Percentiles rank a stretch among this genome's conserved stretches.
Evolutionary conservation across 2,888 invertebrate genomes (phyloP).

Genomic region (Thumatha senex): DNA sequence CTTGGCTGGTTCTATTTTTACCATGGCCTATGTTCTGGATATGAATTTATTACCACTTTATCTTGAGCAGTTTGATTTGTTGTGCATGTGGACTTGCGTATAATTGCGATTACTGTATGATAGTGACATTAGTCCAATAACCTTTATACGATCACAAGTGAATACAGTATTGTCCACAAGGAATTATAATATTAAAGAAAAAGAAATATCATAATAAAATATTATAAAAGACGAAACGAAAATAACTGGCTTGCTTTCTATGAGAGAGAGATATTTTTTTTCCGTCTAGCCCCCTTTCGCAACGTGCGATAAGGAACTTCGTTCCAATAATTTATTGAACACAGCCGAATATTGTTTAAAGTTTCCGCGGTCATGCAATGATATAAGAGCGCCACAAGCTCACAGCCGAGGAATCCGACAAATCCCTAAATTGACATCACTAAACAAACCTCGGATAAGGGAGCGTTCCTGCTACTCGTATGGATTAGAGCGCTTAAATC

Average conservation of each 20-base stretch:
- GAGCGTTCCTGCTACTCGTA: constrained; percentile 32
- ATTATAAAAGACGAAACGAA: too few relatives aligned
- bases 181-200: not conserved
- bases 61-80: not conserved
- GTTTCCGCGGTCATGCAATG: too few relatives aligned
- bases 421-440: constrained; percentile 50
- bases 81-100: not conserved
- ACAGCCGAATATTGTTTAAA: too few relatives aligned
- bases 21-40: too few relatives aligned
- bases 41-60: constrained; percentile 1
- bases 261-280: too few relatives aligned
- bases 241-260: too few relatives aligned
- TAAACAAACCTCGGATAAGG: constrained; percentile 50
- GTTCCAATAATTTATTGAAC: too few relatives aligned
- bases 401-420: constrained; percentile 28
- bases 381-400: constrained; percentile 13
- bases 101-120: constrained; percentile 3
- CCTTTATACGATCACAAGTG: not conserved
- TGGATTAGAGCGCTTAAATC: constrained; percentile 51
- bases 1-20: too few relatives aligned
- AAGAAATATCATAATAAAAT: too few relatives aligned
- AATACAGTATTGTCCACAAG: not conserved
- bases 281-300: too few relatives aligned
- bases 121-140: not conserved
- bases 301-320: too few relatives aligned